Percentiles rank a stretch among this genome's conserved stretches.
Evolutionary conservation across 2,888 invertebrate species (phyloP).

Genomic region (Glaucopsyche alexis): DNA sequence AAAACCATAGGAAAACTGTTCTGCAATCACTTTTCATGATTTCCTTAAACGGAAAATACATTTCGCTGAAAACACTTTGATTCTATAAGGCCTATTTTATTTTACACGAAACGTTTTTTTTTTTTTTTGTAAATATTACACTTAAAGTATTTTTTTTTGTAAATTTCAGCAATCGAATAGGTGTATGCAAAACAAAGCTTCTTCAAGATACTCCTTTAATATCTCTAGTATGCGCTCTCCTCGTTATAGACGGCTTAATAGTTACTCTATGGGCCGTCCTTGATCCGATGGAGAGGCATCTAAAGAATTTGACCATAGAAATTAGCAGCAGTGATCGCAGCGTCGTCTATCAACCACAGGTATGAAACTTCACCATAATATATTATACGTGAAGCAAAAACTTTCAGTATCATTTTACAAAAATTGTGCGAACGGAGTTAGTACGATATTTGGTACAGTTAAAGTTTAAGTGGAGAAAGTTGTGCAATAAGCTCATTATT

Average conservation of each 20-base stretch:
- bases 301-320: slow-evolving; percentile 90
- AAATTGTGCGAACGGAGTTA: too few relatives aligned
- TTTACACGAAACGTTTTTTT: too few relatives aligned
- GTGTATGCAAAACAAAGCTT: slow-evolving; percentile 92
- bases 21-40: background rate
- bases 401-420: too few relatives aligned
- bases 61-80: too few relatives aligned
- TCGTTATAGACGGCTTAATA: slow-evolving; percentile 90
- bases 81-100: too few relatives aligned
- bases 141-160: background rate
- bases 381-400: too few relatives aligned
- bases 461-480: too few relatives aligned
- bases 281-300: slow-evolving; percentile 92
- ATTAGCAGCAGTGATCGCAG: slow-evolving; percentile 88
- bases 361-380: too few relatives aligned
- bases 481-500: too few relatives aligned
- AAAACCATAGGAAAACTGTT: background rate
- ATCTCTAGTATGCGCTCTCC: slow-evolving; percentile 88
- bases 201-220: slow-evolving; percentile 94
- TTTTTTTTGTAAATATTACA: too few relatives aligned
- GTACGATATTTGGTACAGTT: too few relatives aligned
- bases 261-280: slow-evolving; percentile 90
- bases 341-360: slow-evolving; percentile 92
- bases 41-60: background rate
- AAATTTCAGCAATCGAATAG: slow-evolving; percentile 83